phyloP scores from a whole-genome alignment of 2,888 invertebrate species.

The Ectropis crepuscularia region DNA sequence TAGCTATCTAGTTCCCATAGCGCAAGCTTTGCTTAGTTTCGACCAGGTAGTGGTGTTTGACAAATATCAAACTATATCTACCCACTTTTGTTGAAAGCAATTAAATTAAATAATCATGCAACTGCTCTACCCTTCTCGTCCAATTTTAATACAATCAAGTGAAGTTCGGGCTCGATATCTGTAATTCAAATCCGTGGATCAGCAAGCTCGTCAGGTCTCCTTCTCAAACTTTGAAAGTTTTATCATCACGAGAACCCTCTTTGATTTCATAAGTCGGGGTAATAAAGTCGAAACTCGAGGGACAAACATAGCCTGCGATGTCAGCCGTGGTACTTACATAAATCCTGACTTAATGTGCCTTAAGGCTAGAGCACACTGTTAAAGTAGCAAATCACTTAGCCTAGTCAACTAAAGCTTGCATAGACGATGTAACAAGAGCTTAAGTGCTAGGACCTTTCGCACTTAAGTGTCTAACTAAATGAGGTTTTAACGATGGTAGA shows the following conservation, averaged over 20 bases:
- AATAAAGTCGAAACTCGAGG: conserved; percentile 37
- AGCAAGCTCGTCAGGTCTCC: conserved; percentile 20
- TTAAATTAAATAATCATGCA: background rate
- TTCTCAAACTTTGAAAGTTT: conserved; percentile 22
- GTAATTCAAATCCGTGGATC: conserved; percentile 28
- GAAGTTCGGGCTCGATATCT: conserved; percentile 22
- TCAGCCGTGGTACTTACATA: conserved; percentile 40
- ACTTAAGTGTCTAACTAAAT: conserved; percentile 11
- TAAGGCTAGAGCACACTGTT: conserved; percentile 31
- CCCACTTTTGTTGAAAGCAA: background rate
- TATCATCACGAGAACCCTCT: conserved; percentile 14
- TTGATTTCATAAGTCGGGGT: conserved; percentile 28
- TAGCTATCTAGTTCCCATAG: too few species aligned
- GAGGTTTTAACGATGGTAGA: conserved; percentile 3
- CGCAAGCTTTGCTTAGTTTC: too few species aligned
- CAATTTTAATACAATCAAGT: conserved; percentile 20
- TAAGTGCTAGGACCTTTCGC: conserved; percentile 18
- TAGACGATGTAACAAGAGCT: conserved; percentile 26
- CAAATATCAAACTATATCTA: too few species aligned
- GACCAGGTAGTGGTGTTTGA: too few species aligned
- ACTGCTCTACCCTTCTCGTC: conserved; percentile 3
- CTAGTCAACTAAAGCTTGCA: conserved; percentile 21
- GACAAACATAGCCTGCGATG: conserved; percentile 34
- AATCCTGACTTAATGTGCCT: conserved; percentile 39
- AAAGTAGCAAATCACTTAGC: conserved; percentile 33